Conservation (phyloP, 2,797 vertebrate species). For the Synaphobranchus kaupii region DNA sequence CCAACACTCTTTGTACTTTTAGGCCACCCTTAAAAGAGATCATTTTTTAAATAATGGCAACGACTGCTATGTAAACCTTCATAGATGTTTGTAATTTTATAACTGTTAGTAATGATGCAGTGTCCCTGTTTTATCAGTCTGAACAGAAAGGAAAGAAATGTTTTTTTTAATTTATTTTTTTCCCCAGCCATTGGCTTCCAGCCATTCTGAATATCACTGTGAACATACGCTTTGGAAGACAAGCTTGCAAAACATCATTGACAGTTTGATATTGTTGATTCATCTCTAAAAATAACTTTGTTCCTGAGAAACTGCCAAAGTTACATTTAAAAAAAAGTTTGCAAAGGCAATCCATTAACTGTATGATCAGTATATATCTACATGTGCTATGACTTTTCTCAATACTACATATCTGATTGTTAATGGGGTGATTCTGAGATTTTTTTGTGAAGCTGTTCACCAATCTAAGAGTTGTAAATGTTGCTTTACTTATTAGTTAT, state of each 20-base stretch:
- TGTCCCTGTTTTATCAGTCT: constrained; percentile 84
- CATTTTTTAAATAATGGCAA: constrained; percentile 90
- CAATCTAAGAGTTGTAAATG: constrained; percentile 77
- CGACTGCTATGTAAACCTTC: constrained; percentile 88
- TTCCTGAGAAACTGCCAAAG: constrained; percentile 88
- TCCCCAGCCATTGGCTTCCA: constrained; percentile 74
- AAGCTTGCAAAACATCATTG: constrained; percentile 81
- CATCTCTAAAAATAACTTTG: constrained; percentile 81
- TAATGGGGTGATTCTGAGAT: constrained; percentile 67
- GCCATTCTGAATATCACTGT: constrained; percentile 99
- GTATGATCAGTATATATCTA: constrained; percentile 70
- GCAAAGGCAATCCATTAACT: constrained; percentile 79
- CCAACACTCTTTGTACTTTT: constrained; percentile 76
- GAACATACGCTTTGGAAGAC: constrained; percentile 90
- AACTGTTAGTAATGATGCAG: constrained; percentile 78
- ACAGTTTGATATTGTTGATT: constrained; percentile 84
- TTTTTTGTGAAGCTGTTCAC: constrained; percentile 73
- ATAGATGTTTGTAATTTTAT: constrained; percentile 99
- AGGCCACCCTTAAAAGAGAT: constrained; percentile 70
- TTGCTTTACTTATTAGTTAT: constrained; percentile 80
- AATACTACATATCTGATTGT: constrained; percentile 72
- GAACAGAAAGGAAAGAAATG: constrained; percentile 81
- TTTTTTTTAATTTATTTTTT: constrained; percentile 59
- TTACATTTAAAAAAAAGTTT: constrained; percentile 77
- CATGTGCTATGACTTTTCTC: constrained; percentile 74